phyloP scores from a whole-genome alignment of 2,888 invertebrate species.

The Ormyrus rosae region DNA sequence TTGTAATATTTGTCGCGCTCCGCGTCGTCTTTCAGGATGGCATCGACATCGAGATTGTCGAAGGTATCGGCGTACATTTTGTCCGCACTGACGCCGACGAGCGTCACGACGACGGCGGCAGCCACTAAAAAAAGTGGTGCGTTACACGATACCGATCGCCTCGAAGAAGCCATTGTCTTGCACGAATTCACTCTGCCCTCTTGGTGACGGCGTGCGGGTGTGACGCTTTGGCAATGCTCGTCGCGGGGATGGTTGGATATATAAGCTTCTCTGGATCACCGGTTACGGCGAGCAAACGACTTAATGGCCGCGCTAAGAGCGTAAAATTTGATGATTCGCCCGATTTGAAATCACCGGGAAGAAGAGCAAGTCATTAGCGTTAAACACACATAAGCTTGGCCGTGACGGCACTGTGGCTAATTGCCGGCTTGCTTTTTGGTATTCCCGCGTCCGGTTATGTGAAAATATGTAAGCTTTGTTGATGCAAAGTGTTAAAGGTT shows the following conservation, averaged over 20 bases:
- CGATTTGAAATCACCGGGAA: not conserved
- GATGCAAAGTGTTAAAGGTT: too few species aligned
- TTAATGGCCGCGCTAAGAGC: constrained; percentile 23
- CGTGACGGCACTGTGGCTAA: too few species aligned
- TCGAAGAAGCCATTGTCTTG: not conserved
- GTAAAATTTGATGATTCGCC: constrained; percentile 49
- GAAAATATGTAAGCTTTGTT: too few species aligned
- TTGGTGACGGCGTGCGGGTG: not conserved
- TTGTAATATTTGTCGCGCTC: constrained; percentile 66
- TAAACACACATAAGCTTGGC: constrained; percentile 14
- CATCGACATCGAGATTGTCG: constrained; percentile 66
- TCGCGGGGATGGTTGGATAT: constrained; percentile 1
- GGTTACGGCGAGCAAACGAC: constrained; percentile 16
- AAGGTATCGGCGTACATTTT: constrained; percentile 62
- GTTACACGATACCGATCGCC: not conserved
- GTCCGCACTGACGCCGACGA: not conserved
- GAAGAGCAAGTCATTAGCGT: constrained; percentile 32
- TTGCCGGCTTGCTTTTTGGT: too few species aligned
- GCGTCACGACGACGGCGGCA: not conserved
- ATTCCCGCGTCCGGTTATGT: too few species aligned
- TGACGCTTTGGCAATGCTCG: not conserved
- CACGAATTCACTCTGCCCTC: not conserved
- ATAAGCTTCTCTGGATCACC: constrained; percentile 7
- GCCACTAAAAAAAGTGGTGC: not conserved
- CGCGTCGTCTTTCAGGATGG: constrained; percentile 65